These are phyloP conservation scores for Apteryx owenii DNA, from an alignment of 2,113 vertebrate genomes.

Conservation along the genomic window DNA sequence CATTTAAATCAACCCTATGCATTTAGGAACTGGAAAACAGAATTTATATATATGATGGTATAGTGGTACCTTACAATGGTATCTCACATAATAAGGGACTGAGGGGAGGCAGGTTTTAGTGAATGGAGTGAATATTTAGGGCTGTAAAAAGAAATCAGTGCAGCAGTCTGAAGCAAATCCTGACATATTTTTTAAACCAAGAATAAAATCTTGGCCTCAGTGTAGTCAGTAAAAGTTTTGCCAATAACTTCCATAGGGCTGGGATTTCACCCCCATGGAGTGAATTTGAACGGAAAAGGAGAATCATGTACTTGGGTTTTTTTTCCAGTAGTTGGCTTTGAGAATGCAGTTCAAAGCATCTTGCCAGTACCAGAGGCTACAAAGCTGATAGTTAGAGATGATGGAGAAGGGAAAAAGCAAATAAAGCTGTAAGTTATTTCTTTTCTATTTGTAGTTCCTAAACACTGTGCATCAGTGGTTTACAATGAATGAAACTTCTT, in stretches of 20 bases:
- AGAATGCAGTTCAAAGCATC: neutral
- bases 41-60: neutral
- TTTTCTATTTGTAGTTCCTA: neutral
- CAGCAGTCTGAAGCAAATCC: neutral
- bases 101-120: neutral
- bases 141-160: neutral
- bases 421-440: neutral
- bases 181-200: neutral
- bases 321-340: neutral
- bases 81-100: neutral
- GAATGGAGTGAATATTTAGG: neutral
- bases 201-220: neutral
- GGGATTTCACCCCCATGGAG: neutral
- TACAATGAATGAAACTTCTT: neutral
- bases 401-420: neutral
- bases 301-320: accelerated
- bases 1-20: neutral
- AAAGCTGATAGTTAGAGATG: neutral
- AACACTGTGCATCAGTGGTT: neutral
- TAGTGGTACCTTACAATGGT: neutral
- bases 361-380: neutral
- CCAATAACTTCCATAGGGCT: neutral
- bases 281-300: neutral
- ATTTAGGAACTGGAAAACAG: neutral
- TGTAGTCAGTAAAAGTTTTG: neutral